Percentiles rank a stretch among this genome's conserved stretches.
These are phyloP conservation scores for Drosophila sp. DNA, from an alignment of 1,140 invertebrate species.

Conservation along the genomic window DNA sequence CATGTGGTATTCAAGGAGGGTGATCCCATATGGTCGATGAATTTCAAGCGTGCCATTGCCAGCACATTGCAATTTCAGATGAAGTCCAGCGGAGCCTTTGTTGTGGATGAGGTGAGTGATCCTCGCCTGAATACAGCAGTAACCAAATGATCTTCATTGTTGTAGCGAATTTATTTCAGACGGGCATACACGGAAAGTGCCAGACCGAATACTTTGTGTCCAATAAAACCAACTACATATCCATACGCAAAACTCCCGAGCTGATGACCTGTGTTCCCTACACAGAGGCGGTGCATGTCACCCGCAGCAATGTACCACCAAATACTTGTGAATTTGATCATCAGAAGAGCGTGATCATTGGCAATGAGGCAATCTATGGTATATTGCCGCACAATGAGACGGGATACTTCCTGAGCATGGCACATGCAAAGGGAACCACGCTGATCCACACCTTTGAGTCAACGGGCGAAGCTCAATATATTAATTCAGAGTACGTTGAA, in stretches of 20 bases:
- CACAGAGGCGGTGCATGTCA: slow-evolving; percentile 76
- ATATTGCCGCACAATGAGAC: slow-evolving; percentile 77
- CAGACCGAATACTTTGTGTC: slow-evolving; percentile 83
- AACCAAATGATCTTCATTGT: neutral
- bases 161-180: slow-evolving; percentile 42
- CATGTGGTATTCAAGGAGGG: slow-evolving; percentile 84
- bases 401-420: slow-evolving; percentile 78
- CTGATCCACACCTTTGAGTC: slow-evolving; percentile 83
- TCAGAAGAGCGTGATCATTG: slow-evolving; percentile 83
- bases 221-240: slow-evolving; percentile 81
- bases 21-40: slow-evolving; percentile 88
- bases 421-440: slow-evolving; percentile 79
- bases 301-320: slow-evolving; percentile 79
- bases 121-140: neutral
- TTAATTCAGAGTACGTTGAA: slow-evolving; percentile 73
- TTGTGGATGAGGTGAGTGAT: slow-evolving; percentile 85
- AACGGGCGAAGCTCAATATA: slow-evolving; percentile 80
- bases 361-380: slow-evolving; percentile 81
- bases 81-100: slow-evolving; percentile 85
- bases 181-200: slow-evolving; percentile 80
- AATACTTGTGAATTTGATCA: slow-evolving; percentile 82
- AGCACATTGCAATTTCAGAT: slow-evolving; percentile 86
- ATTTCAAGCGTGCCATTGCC: slow-evolving; percentile 88
- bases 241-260: slow-evolving; percentile 81
- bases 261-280: slow-evolving; percentile 74